Evolutionary conservation across 2,888 invertebrate species (phyloP), one percentile per base, ranked within the genome.

Genomic region (Anagyrus pseudococci): DNA sequence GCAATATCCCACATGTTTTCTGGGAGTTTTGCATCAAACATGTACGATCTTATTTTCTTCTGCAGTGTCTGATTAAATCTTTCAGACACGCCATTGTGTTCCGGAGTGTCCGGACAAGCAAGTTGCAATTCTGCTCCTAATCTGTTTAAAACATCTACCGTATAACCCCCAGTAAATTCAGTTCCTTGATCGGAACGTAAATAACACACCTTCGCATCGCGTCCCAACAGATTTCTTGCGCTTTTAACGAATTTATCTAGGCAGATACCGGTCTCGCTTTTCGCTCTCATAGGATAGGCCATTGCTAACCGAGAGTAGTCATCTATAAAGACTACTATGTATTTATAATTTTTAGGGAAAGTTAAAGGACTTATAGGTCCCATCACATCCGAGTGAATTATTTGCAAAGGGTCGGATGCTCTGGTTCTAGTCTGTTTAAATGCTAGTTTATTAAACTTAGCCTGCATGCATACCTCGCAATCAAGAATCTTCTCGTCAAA

Each of bases 401-500:
- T 65, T 22, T 49, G 19, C 17, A 41, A 2, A 1, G 22, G 41
- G 3, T 19, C 4, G 6, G 4, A 8, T n/a, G 41, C 23, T 53
- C 53, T 53, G 7, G 13, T n/a, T 17, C 22, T 53, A 13, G 4
- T 54, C 3, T 23, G 19, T 23, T 40, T 15, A 23, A 69, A 70
- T 29, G 63, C 67, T 1, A 66, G 44, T 62, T 69, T 71, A 50
- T 70, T 68, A 63, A 72, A 68, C 62, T 70, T 70, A 4, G 68
- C 15, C 8, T 43, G 2, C 15, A 58, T 49, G 26, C 49, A 58
- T 7, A 58, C 29, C 59, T 72, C 70, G 41, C 71, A 72, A 17
- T 72, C 68, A 61, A 37, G 57, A 13, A 71, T 71, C 15, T 64
- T 46, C 10, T 71, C 69, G 48, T 72, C 68, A 55, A 72, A 73